These are phyloP conservation scores for Syrrhaptes paradoxus DNA, from an alignment of 2,113 vertebrate species.

Conservation along the genomic window DNA sequence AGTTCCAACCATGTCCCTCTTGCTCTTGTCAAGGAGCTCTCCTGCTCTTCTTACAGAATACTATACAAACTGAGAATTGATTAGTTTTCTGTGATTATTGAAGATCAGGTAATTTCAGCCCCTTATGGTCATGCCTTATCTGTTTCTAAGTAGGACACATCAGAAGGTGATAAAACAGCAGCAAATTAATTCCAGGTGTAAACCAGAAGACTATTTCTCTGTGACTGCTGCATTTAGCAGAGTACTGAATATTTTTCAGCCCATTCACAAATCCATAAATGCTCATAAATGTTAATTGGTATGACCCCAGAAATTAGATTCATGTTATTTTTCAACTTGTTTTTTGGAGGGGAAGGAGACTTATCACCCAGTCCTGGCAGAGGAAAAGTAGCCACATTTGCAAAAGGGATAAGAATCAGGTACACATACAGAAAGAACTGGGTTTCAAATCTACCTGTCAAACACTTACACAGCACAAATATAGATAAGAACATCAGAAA, in stretches of 20 bases:
- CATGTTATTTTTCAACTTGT: neutral
- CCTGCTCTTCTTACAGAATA: neutral
- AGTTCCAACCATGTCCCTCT: neutral
- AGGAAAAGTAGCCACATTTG: neutral
- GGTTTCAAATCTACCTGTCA: neutral
- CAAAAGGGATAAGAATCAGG: neutral
- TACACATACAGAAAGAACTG: neutral
- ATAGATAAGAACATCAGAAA: neutral
- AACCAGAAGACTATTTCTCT: neutral
- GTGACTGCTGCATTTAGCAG: neutral
- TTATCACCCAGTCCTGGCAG: neutral
- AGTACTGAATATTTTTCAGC: neutral
- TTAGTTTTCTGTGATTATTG: neutral
- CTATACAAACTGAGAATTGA: neutral
- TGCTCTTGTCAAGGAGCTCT: neutral
- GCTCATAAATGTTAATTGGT: neutral
- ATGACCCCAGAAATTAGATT: neutral
- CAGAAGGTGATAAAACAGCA: neutral
- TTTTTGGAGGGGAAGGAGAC: neutral
- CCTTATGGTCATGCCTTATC: neutral
- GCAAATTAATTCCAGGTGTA: neutral
- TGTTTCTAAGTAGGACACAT: neutral
- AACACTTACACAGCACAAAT: neutral
- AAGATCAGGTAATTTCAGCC: neutral
- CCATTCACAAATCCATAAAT: neutral